phyloP scores from a whole-genome alignment of 1,140 invertebrate species.

The Tachypleus tridentatus region DNA sequence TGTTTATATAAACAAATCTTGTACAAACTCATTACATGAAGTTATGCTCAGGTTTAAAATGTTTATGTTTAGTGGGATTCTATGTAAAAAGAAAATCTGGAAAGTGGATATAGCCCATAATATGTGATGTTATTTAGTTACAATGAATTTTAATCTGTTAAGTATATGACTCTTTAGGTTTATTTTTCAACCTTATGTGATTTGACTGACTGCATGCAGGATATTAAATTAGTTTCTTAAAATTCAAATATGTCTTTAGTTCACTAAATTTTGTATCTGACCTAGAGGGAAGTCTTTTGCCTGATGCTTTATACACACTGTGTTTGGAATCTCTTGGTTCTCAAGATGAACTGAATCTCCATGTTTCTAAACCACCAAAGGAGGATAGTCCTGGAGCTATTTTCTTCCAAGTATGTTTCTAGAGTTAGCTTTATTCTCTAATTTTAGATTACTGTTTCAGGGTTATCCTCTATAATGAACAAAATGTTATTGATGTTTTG shows the following conservation, averaged over 20 bases:
- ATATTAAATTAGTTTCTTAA: constrained; percentile 12
- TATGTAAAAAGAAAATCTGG: too few species aligned
- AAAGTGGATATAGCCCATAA: too few species aligned
- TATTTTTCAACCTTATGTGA: too few species aligned
- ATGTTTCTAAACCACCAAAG: constrained; percentile 92
- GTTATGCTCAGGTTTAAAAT: too few species aligned
- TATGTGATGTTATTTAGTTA: too few species aligned
- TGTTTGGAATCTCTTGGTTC: constrained; percentile 78
- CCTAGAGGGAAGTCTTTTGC: constrained; percentile 35
- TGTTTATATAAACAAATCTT: too few species aligned
- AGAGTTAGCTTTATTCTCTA: constrained; percentile 7
- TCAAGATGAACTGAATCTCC: constrained; percentile 57
- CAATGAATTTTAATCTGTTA: too few species aligned
- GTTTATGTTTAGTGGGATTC: too few species aligned
- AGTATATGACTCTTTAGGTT: too few species aligned
- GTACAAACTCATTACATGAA: too few species aligned
- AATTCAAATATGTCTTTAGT: constrained; percentile 22
- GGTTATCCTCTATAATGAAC: not conserved
- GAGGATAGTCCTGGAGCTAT: constrained; percentile 58
- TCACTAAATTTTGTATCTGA: constrained; percentile 16
- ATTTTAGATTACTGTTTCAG: constrained; percentile 1
- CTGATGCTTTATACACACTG: constrained; percentile 78
- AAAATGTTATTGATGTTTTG: too few species aligned
- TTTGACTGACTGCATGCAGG: constrained; percentile 5
- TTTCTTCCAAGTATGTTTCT: constrained; percentile 47